phyloP scores from a whole-genome alignment of 2,888 invertebrate species.

The Cremastobaeus sp. region DNA sequence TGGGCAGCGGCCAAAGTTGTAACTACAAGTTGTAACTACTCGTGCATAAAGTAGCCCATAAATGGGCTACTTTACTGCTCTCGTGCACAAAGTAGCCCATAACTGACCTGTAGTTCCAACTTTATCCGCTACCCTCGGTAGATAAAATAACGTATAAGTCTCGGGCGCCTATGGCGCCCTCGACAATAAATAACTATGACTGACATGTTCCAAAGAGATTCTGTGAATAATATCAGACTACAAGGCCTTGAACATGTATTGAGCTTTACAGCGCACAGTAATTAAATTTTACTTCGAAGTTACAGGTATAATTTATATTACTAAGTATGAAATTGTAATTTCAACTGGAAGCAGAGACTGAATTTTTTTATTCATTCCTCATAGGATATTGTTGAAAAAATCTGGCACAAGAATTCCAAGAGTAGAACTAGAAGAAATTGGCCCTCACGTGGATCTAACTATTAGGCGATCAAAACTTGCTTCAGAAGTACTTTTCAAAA shows the following conservation, averaged over 20 bases:
- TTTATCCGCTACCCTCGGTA: too few species aligned
- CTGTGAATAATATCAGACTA: constrained; percentile 88
- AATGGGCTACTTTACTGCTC: too few species aligned
- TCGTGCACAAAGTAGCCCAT: too few species aligned
- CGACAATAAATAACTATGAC: too few species aligned
- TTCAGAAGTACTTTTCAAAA: constrained; percentile 91
- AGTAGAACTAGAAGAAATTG: constrained; percentile 95
- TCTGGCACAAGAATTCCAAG: constrained; percentile 93
- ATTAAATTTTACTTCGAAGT: constrained; percentile 87
- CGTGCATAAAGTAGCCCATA: too few species aligned
- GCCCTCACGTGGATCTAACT: constrained; percentile 93
- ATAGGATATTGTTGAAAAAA: constrained; percentile 90
- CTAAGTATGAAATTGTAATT: not conserved
- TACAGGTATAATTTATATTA: constrained; percentile 79
- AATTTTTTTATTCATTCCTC: not conserved
- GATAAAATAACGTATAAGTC: too few species aligned
- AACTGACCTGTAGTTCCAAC: too few species aligned
- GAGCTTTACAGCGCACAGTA: constrained; percentile 91
- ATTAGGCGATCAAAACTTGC: constrained; percentile 92
- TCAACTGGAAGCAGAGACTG: too few species aligned
- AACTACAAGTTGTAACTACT: too few species aligned
- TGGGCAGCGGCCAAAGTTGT: too few species aligned
- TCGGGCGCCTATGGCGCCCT: too few species aligned
- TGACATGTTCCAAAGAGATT: constrained; percentile 95
- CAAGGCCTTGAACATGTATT: constrained; percentile 96